These are phyloP conservation scores for Drosophila merina DNA, from an alignment of 2,888 invertebrate genomes.

Conservation along the genomic window DNA sequence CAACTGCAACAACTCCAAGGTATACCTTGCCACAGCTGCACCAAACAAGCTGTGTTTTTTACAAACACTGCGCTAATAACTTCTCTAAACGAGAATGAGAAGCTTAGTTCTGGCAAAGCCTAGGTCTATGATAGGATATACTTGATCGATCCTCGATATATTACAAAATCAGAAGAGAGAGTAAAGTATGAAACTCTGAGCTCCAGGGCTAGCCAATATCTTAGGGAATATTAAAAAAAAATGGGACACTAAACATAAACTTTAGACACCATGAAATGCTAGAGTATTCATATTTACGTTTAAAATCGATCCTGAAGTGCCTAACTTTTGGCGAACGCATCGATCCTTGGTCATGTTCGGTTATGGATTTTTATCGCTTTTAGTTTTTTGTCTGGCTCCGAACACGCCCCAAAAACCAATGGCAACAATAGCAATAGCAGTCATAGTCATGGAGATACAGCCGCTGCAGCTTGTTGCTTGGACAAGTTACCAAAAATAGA, in stretches of 20 bases:
- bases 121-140: no score
- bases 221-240: no score
- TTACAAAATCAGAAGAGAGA: no score
- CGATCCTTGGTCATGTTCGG: constrained; percentile 22
- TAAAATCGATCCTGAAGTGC: constrained; percentile 17
- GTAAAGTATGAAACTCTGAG: no score
- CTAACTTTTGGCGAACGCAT: background rate
- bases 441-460: constrained; percentile 3
- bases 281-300: background rate
- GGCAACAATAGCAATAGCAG: constrained; percentile 33
- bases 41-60: constrained; percentile 41
- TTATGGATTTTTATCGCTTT: constrained; percentile 54
- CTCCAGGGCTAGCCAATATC: no score
- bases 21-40: constrained; percentile 17
- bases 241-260: no score
- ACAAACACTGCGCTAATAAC: constrained; percentile 21
- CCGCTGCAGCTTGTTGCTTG: constrained; percentile 55
- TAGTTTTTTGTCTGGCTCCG: constrained; percentile 25
- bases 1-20: constrained; percentile 17
- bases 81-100: constrained; percentile 10
- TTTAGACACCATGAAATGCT: no score
- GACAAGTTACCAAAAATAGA: constrained; percentile 79
- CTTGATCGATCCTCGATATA: no score
- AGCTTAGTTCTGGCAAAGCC: no score
- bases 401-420: constrained; percentile 38